Evolutionary conservation across 2,888 invertebrate genomes (phyloP).

Genomic region (Drosophila ezoana): DNA sequence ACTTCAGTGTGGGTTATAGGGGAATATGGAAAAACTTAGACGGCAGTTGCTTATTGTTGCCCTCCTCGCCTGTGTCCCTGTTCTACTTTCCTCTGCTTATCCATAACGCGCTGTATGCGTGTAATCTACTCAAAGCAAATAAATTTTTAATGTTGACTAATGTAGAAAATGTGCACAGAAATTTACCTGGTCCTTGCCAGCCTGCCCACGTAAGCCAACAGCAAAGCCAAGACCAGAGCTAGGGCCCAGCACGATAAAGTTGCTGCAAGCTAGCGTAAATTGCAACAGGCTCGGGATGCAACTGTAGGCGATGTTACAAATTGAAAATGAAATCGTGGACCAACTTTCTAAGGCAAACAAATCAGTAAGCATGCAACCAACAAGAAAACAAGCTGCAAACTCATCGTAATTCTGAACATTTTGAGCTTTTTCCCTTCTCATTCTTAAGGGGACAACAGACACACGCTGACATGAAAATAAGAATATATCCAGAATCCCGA

Average conservation of each 20-base stretch:
- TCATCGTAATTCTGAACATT: constrained; percentile 30
- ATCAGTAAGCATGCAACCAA: constrained; percentile 33
- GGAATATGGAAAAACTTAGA: constrained; percentile 57
- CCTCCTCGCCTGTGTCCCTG: neutral
- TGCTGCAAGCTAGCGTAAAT: constrained; percentile 27
- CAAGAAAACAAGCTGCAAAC: constrained; percentile 17
- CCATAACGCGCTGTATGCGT: constrained; percentile 43
- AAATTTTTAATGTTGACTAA: constrained; percentile 78
- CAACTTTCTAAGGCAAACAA: constrained; percentile 46
- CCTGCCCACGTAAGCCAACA: constrained; percentile 12
- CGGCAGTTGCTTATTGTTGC: constrained; percentile 30
- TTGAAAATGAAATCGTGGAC: constrained; percentile 48
- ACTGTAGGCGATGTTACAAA: constrained; percentile 40
- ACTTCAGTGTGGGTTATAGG: constrained; percentile 22
- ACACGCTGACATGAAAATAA: constrained; percentile 17
- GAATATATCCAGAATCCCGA: constrained; percentile 1
- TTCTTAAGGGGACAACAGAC: constrained; percentile 18
- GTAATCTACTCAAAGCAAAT: constrained; percentile 78
- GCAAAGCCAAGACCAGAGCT: constrained; percentile 12
- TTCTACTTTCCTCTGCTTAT: neutral
- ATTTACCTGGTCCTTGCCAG: constrained; percentile 60
- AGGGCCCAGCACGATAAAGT: constrained; percentile 15
- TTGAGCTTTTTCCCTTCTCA: neutral
- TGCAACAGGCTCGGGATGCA: constrained; percentile 53
- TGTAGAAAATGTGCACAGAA: constrained; percentile 67